Conservation (phyloP, 2,888 invertebrate genomes). For the Dolichomitus sp. region DNA sequence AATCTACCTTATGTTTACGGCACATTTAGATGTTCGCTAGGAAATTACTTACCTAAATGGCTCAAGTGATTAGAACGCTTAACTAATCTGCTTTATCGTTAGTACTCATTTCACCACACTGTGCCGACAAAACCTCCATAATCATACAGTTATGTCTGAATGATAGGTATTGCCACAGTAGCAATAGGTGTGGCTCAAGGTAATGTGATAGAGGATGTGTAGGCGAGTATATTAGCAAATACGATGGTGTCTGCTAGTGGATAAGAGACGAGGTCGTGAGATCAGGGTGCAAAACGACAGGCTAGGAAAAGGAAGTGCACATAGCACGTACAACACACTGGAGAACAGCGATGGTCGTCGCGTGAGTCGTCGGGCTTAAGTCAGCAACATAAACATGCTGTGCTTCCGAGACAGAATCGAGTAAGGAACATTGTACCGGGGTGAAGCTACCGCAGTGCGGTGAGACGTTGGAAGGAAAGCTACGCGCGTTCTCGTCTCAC, state of each 20-base stretch:
- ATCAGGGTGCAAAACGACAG: slow-evolving; percentile 55
- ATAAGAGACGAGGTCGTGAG: slow-evolving; percentile 52
- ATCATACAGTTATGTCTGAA: neutral
- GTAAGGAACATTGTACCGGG: slow-evolving; percentile 40
- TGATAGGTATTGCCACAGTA: neutral
- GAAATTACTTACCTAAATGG: neutral
- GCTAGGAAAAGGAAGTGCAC: slow-evolving; percentile 43
- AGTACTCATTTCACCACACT: neutral
- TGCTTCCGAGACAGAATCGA: slow-evolving; percentile 59
- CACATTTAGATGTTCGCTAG: neutral
- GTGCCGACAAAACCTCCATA: neutral
- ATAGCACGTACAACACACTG: slow-evolving; percentile 25
- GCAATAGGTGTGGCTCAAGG: neutral
- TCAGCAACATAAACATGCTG: slow-evolving; percentile 68
- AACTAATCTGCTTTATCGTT: neutral
- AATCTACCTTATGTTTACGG: neutral
- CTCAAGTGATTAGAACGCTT: neutral
- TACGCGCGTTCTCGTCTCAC: slow-evolving; percentile 42
- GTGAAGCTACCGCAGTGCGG: slow-evolving; percentile 38
- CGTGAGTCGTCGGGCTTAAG: slow-evolving; percentile 71
- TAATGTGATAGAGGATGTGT: slow-evolving; percentile 16
- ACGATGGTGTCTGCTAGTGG: slow-evolving; percentile 41
- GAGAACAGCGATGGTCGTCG: slow-evolving; percentile 55
- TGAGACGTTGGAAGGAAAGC: slow-evolving; percentile 45
- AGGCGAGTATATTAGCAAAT: slow-evolving; percentile 44